These are phyloP conservation scores for Phaetusa simplex DNA, from an alignment of 2,113 vertebrate species.

Conservation along the genomic window DNA sequence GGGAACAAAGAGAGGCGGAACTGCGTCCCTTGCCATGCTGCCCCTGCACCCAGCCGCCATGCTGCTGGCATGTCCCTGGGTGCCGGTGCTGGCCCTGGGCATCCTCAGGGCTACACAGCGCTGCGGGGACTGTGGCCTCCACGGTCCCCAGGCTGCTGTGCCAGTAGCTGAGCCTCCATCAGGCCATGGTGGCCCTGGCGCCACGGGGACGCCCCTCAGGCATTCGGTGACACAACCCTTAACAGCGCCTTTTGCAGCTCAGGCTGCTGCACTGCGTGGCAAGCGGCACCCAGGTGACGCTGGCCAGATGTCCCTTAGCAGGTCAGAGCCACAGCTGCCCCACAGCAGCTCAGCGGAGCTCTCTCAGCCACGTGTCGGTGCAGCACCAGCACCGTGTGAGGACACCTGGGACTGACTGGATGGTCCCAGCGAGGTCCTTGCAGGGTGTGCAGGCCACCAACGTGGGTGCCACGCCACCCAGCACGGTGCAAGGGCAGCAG, in stretches of 20 bases:
- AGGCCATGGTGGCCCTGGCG: rapidly evolving
- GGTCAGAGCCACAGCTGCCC: neutral
- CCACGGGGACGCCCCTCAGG: rapidly evolving
- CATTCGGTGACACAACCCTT: rapidly evolving
- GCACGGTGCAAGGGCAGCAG: rapidly evolving
- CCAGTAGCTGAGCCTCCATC: rapidly evolving
- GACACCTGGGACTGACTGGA: rapidly evolving
- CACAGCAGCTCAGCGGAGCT: rapidly evolving
- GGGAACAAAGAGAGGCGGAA: neutral
- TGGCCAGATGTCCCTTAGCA: neutral
- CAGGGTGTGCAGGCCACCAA: rapidly evolving
- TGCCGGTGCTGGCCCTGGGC: neutral
- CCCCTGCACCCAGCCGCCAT: rapidly evolving
- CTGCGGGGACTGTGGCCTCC: neutral
- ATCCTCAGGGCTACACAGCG: rapidly evolving
- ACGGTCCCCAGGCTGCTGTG: neutral
- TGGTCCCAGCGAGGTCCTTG: rapidly evolving
- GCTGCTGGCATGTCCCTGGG: neutral
- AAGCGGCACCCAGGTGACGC: rapidly evolving
- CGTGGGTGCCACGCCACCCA: rapidly evolving
- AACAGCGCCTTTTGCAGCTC: neutral
- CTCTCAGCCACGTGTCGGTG: rapidly evolving
- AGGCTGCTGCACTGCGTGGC: rapidly evolving
- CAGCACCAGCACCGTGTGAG: rapidly evolving
- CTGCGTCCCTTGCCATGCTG: rapidly evolving